A percentile compares a stretch with the other conserved stretches of the same genome.
Conservation (phyloP, 2,888 invertebrate species). For the Digitonthophagus gazella region DNA sequence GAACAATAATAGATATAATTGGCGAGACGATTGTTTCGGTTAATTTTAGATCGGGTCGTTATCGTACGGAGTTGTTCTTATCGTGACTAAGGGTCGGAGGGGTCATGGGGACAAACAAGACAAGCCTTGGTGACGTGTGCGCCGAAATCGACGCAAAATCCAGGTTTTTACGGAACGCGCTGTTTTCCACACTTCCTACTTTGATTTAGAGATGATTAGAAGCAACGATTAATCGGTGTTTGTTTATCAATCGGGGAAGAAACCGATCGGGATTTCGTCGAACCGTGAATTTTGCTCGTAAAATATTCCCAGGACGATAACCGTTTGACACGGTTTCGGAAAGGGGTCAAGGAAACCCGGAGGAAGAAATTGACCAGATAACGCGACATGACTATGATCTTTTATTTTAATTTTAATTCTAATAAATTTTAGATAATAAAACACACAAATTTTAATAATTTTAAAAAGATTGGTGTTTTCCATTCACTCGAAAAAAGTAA, state of each 20-base stretch:
- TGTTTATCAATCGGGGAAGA: background rate
- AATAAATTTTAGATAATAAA: too few relatives aligned
- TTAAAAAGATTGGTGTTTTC: too few relatives aligned
- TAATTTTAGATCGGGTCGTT: background rate
- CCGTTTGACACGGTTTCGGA: constrained; percentile 20
- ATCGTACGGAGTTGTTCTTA: background rate
- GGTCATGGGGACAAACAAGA: background rate
- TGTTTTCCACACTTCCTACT: background rate
- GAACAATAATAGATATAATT: too few relatives aligned
- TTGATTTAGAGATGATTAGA: too few relatives aligned
- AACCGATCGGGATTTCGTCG: background rate
- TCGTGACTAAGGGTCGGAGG: background rate
- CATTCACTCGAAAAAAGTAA: too few relatives aligned
- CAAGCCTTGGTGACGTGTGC: background rate
- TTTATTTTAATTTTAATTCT: too few relatives aligned
- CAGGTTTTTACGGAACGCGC: background rate
- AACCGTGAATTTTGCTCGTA: background rate
- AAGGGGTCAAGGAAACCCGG: constrained; percentile 20
- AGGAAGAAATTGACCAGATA: background rate
- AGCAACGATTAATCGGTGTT: background rate
- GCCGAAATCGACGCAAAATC: background rate
- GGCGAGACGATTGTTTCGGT: background rate
- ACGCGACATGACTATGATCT: background rate
- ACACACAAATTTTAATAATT: too few relatives aligned
- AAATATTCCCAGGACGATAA: constrained; percentile 4